Conservation (phyloP, 2,113 vertebrate genomes). For the Craseonycteris thonglongyai region DNA sequence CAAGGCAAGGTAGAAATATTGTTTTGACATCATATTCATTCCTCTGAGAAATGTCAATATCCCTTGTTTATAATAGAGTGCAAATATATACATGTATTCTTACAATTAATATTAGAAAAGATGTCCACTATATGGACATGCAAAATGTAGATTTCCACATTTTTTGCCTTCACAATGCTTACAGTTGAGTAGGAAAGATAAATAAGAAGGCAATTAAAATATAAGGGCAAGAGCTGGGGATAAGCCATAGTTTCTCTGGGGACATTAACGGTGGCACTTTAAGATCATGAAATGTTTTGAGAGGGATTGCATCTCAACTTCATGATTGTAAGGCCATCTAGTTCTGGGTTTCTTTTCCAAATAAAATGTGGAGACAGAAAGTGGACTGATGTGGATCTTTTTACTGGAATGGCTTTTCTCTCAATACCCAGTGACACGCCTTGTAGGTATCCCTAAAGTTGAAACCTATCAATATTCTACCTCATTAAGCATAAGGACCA, state of each 20-base stretch:
- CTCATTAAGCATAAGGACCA: slow-evolving; percentile 72
- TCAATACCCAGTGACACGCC: background rate
- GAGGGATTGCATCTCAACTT: background rate
- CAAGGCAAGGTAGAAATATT: background rate
- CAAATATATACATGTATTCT: background rate
- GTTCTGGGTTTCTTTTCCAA: background rate
- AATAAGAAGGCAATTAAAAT: background rate
- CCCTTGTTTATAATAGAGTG: background rate
- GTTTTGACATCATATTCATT: background rate
- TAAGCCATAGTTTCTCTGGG: background rate
- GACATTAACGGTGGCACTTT: background rate
- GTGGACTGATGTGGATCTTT: background rate
- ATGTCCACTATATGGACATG: background rate
- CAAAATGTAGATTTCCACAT: background rate
- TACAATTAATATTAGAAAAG: background rate
- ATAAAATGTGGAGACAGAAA: background rate
- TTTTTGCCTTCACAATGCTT: background rate
- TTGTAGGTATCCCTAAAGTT: slow-evolving; percentile 50
- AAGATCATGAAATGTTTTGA: background rate
- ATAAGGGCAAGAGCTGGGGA: background rate
- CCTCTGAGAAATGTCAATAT: background rate
- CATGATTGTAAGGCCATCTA: background rate
- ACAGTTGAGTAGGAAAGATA: background rate
- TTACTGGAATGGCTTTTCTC: background rate
- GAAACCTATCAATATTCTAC: slow-evolving; percentile 69